phyloP scores from a whole-genome alignment of 1,140 invertebrate genomes.

The Macrobrachium rosenbergii region DNA sequence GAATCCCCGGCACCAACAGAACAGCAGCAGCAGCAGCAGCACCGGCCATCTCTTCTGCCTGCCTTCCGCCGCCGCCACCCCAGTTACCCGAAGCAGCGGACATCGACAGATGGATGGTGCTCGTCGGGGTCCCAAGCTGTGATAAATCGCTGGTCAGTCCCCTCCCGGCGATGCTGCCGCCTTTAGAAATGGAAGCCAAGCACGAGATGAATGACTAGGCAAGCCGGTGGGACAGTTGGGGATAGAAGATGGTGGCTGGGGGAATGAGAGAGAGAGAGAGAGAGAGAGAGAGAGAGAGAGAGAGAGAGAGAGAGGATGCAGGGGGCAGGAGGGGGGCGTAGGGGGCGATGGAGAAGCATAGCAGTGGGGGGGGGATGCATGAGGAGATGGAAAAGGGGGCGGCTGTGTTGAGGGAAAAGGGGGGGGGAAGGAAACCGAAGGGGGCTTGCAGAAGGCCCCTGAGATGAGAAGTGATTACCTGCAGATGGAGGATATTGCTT shows the following conservation, averaged over 20 bases:
- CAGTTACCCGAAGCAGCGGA: constrained; percentile 2
- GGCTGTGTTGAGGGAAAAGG: too few relatives aligned
- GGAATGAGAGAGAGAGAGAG: not conserved
- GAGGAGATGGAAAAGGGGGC: too few relatives aligned
- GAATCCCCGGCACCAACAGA: too few relatives aligned
- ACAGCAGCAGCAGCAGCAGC: too few relatives aligned
- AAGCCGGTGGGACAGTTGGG: constrained; percentile 19
- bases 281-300: not conserved
- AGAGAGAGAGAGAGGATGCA: not conserved
- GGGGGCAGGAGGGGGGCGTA: not conserved
- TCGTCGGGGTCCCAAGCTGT: constrained; percentile 33
- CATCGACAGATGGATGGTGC: constrained; percentile 34
- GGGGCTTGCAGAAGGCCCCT: not conserved
- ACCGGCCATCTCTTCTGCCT: not conserved
- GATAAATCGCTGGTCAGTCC: constrained; percentile 41
- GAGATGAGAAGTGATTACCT: not conserved
- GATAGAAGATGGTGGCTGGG: not conserved
- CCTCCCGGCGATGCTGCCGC: constrained; percentile 23
- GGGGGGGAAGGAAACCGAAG: too few relatives aligned
- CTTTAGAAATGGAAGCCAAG: constrained; percentile 41
- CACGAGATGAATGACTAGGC: constrained; percentile 31
- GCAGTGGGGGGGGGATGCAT: too few relatives aligned
- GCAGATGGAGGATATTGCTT: not conserved
- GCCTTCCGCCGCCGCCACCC: constrained; percentile 28
- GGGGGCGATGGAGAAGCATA: too few relatives aligned